phyloP scores from a whole-genome alignment of 1,140 invertebrate genomes.

The Halictus rubicundus region DNA sequence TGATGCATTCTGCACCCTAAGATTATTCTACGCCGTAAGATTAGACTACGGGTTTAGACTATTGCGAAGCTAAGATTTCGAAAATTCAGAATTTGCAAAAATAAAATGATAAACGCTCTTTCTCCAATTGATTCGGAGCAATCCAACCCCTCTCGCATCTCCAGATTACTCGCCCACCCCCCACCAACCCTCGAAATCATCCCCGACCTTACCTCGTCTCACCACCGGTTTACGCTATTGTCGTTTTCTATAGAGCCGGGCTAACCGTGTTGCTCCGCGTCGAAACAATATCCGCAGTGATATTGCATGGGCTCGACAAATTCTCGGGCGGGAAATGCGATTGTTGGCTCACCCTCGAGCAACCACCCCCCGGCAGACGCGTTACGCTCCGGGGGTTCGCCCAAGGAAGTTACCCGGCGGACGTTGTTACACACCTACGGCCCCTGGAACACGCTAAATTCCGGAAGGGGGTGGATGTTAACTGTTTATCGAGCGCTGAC shows the following conservation, averaged over 20 bases:
- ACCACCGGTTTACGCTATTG: conserved; percentile 40
- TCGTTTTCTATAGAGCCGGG: conserved; percentile 27
- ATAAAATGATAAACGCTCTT: not conserved
- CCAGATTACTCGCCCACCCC: not conserved
- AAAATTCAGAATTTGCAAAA: too few relatives aligned
- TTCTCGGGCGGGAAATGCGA: conserved; percentile 74
- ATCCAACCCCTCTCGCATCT: not conserved
- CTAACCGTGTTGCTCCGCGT: conserved; percentile 38
- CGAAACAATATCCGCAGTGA: conserved; percentile 77
- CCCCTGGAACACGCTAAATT: conserved; percentile 43
- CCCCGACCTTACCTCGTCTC: not conserved
- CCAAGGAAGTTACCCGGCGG: conserved; percentile 56
- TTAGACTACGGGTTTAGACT: too few relatives aligned
- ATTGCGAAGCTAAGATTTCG: too few relatives aligned
- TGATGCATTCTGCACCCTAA: not conserved
- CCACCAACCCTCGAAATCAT: not conserved
- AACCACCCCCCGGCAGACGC: conserved; percentile 34
- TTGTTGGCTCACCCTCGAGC: conserved; percentile 61
- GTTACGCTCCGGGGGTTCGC: conserved; percentile 27
- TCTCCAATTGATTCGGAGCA: conserved; percentile 18
- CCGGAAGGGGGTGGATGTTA: conserved; percentile 51
- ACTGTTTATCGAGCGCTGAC: conserved; percentile 59
- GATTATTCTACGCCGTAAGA: too few relatives aligned
- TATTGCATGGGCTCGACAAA: conserved; percentile 71
- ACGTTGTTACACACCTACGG: conserved; percentile 62